Conservation (phyloP, 2,888 invertebrate genomes). For the Microctonus aethiopoides region DNA sequence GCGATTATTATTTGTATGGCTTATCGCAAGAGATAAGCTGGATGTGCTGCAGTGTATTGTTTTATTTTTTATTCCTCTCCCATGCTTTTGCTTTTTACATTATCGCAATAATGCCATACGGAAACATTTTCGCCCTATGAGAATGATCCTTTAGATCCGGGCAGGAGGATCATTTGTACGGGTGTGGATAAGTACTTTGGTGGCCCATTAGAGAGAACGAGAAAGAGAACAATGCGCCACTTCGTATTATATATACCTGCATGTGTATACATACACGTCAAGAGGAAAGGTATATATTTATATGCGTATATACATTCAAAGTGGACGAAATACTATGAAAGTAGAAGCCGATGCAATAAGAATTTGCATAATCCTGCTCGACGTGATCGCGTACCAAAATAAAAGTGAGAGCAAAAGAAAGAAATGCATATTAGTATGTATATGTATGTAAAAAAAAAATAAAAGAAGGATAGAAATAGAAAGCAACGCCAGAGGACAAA, state of each 20-base stretch:
- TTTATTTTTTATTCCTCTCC: background rate
- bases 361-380: conserved; percentile 22
- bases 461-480: background rate
- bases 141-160: background rate
- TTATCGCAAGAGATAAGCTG: background rate
- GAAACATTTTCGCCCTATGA: background rate
- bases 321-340: background rate
- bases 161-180: background rate
- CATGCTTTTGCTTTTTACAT: background rate
- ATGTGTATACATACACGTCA: background rate
- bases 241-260: background rate
- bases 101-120: background rate
- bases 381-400: background rate
- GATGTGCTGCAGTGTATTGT: background rate
- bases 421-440: too few relatives aligned
- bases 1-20: conserved; percentile 15
- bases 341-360: conserved; percentile 4
- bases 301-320: background rate
- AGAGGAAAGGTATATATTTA: background rate
- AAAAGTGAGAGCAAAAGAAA: background rate
- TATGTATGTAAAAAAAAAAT: background rate
- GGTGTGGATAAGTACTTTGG: background rate
- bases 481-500: background rate
- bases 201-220: background rate
- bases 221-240: background rate